A percentile compares a stretch with the other conserved stretches of the same genome.
phyloP scores from a whole-genome alignment of 2,888 invertebrate genomes.

The Cephonodes hylas region DNA sequence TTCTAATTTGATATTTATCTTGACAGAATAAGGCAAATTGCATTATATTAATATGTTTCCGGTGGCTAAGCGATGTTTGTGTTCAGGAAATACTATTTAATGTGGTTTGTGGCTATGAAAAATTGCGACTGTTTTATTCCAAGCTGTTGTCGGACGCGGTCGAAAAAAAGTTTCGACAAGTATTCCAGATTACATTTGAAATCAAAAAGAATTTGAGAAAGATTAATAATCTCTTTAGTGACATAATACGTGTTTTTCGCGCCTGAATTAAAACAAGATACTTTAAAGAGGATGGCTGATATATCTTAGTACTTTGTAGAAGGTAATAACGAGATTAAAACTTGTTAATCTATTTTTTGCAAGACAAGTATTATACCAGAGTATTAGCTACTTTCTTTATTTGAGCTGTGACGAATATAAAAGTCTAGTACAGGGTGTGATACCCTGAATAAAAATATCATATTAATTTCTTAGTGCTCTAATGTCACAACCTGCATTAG shows the following conservation, averaged over 20 bases:
- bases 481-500: too few species aligned
- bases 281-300: too few species aligned
- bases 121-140: slow-evolving; percentile 14
- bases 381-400: too few species aligned
- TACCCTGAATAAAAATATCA: too few species aligned
- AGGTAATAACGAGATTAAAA: too few species aligned
- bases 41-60: slow-evolving; percentile 39
- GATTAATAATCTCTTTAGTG: neutral
- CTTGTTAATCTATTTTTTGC: too few species aligned
- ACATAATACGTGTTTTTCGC: neutral
- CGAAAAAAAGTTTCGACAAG: neutral
- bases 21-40: slow-evolving; percentile 40
- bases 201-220: neutral
- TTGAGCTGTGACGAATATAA: too few species aligned
- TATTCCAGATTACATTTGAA: neutral
- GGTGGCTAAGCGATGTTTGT: slow-evolving; percentile 26
- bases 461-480: too few species aligned
- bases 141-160: neutral
- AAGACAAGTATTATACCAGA: too few species aligned
- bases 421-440: too few species aligned
- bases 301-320: too few species aligned
- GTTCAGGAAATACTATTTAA: slow-evolving; percentile 34
- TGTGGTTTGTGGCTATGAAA: slow-evolving; percentile 25
- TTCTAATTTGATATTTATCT: slow-evolving; percentile 26
- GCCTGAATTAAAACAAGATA: neutral